Evolutionary conservation across 2,797 vertebrate species (phyloP).

Genomic region (Schizopygopsis pylzovi): DNA sequence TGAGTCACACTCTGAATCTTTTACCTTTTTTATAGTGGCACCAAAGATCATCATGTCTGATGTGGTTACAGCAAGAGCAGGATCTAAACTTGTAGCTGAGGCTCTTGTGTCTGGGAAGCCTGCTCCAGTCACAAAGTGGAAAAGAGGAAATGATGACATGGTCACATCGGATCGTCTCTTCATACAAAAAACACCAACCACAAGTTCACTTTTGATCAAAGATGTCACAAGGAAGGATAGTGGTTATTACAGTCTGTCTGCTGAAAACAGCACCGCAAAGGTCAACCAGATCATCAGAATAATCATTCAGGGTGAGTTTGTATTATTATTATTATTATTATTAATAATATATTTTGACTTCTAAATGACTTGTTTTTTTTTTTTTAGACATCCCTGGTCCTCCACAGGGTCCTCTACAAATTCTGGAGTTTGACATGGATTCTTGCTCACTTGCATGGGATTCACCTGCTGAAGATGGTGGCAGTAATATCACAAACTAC

Average conservation of each 20-base stretch:
- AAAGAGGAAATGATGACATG: constrained; percentile 88
- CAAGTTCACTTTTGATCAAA: constrained; percentile 90
- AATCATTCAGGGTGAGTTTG: constrained; percentile 89
- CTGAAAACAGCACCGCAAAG: constrained; percentile 89
- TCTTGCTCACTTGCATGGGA: constrained; percentile 96
- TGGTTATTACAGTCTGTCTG: constrained; percentile 92
- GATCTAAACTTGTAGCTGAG: constrained; percentile 92
- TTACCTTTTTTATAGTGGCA: constrained; percentile 81
- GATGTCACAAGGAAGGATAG: constrained; percentile 91
- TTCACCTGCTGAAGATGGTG: constrained; percentile 93
- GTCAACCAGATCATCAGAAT: constrained; percentile 91
- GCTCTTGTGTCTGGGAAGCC: constrained; percentile 95
- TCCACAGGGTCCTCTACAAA: constrained; percentile 90
- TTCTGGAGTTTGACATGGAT: constrained; percentile 91
- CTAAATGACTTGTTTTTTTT: neutral
- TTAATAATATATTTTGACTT: neutral
- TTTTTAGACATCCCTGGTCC: constrained; percentile 92
- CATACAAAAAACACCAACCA: constrained; percentile 86
- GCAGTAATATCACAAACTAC: constrained; percentile 97
- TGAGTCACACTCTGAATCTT: neutral
- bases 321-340: neutral
- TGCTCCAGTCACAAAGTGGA: constrained; percentile 89
- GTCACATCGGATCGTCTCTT: constrained; percentile 90
- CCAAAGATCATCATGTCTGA: constrained; percentile 95
- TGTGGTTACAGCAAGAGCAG: constrained; percentile 88